Evolutionary conservation across 2,797 vertebrate species (phyloP).

Genomic region (Harpia harpyja): DNA sequence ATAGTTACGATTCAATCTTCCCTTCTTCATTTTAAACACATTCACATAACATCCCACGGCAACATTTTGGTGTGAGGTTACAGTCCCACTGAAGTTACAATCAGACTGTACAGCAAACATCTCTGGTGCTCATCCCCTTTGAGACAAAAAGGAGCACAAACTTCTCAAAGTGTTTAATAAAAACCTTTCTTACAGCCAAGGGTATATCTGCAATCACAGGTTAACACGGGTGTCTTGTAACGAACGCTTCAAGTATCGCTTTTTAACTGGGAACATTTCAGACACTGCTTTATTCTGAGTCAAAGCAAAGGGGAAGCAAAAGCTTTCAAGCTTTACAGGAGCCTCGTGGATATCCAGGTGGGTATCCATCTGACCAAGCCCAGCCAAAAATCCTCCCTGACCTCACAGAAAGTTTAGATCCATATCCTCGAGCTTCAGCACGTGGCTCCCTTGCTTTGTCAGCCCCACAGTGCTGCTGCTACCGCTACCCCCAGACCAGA

Average conservation of each 20-base stretch:
- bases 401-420: not conserved
- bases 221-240: not conserved
- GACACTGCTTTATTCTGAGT: not conserved
- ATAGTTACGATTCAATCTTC: not conserved
- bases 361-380: not conserved
- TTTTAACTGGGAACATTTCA: not conserved
- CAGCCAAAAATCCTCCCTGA: not conserved
- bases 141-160: not conserved
- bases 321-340: not conserved
- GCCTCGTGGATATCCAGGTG: not conserved
- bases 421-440: not conserved
- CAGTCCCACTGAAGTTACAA: not conserved
- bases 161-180: not conserved
- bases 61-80: not conserved
- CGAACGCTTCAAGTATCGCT: accelerated
- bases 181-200: not conserved
- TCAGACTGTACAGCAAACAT: not conserved
- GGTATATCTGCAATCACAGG: not conserved
- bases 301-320: not conserved
- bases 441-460: not conserved
- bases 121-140: not conserved
- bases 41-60: not conserved
- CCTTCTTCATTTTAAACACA: constrained; percentile 41
- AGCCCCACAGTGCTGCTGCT: not conserved
- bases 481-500: not conserved